These are phyloP conservation scores for Hypena proboscidalis DNA, from an alignment of 2,888 invertebrate genomes.

Conservation along the genomic window DNA sequence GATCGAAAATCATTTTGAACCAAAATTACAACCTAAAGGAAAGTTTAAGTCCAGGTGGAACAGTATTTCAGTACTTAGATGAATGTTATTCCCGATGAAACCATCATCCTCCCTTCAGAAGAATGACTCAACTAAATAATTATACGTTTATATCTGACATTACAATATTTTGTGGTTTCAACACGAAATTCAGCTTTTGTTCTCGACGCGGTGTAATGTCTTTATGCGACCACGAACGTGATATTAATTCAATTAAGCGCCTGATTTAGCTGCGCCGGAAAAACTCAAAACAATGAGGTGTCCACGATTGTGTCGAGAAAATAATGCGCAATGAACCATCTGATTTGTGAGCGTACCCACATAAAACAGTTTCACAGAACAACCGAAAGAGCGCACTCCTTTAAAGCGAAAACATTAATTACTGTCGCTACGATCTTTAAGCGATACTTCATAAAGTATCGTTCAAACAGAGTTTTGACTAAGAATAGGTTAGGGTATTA, in stretches of 20 bases:
- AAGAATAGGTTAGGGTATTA: constrained; percentile 71
- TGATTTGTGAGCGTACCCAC: constrained; percentile 64
- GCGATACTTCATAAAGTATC: constrained; percentile 56
- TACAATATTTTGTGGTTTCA: constrained; percentile 77
- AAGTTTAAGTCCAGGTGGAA: constrained; percentile 46
- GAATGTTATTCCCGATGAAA: constrained; percentile 48
- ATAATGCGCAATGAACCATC: constrained; percentile 73
- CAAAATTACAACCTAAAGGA: constrained; percentile 25
- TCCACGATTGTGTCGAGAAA: constrained; percentile 68
- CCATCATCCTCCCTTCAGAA: constrained; percentile 56
- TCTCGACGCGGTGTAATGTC: constrained; percentile 69
- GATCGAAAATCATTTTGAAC: constrained; percentile 11
- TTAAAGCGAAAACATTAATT: constrained; percentile 44
- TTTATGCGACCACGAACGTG: constrained; percentile 77
- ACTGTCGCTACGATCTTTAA: constrained; percentile 41
- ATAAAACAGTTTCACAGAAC: constrained; percentile 40
- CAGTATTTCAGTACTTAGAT: constrained; percentile 28
- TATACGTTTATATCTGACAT: constrained; percentile 62
- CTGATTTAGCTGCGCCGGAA: constrained; percentile 76
- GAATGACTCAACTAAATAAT: constrained; percentile 66
- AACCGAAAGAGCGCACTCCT: constrained; percentile 25
- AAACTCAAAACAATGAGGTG: constrained; percentile 81
- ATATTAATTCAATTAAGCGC: constrained; percentile 80
- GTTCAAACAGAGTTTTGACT: constrained; percentile 65
- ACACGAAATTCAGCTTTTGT: constrained; percentile 78